A percentile compares a stretch with the other conserved stretches of the same genome.
phyloP scores from a whole-genome alignment of 1,140 invertebrate species.

The Saccostrea glomerata region DNA sequence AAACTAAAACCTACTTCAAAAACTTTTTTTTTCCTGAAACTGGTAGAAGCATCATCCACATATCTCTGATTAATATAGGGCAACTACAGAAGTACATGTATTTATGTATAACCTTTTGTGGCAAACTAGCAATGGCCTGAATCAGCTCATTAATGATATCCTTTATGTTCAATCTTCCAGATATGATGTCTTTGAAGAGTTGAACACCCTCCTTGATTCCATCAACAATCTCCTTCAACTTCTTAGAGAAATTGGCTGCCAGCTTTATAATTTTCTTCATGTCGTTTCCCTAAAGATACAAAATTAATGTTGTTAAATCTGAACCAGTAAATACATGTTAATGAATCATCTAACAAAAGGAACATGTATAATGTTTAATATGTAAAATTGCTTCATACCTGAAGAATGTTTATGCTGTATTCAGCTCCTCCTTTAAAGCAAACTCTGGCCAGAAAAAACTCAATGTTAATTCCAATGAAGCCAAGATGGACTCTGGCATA shows the following conservation, averaged over 20 bases:
- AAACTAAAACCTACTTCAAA: too few relatives aligned
- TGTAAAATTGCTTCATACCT: not conserved
- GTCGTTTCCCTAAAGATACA: constrained; percentile 57
- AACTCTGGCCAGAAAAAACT: constrained; percentile 63
- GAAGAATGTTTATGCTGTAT: constrained; percentile 65
- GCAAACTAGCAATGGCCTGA: constrained; percentile 55
- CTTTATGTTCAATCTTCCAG: constrained; percentile 45
- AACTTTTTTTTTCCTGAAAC: too few relatives aligned
- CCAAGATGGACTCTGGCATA: constrained; percentile 65
- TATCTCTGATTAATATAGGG: too few relatives aligned
- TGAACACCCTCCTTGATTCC: constrained; percentile 54
- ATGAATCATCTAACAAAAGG: not conserved
- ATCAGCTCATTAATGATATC: constrained; percentile 56
- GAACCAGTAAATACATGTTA: too few relatives aligned
- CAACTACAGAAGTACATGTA: too few relatives aligned
- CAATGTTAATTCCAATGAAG: constrained; percentile 59
- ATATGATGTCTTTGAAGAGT: constrained; percentile 58
- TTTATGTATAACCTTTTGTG: constrained; percentile 61
- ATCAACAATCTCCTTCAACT: constrained; percentile 57
- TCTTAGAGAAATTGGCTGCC: constrained; percentile 60
- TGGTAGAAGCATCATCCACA: too few relatives aligned
- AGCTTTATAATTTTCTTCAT: constrained; percentile 57
- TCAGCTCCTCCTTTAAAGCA: constrained; percentile 65
- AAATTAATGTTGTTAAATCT: too few relatives aligned
- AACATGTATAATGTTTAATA: not conserved